A percentile compares a stretch with the other conserved stretches of the same genome.
phyloP scores from a whole-genome alignment of 2,888 invertebrate species.

The Sphaeridia pumilis region DNA sequence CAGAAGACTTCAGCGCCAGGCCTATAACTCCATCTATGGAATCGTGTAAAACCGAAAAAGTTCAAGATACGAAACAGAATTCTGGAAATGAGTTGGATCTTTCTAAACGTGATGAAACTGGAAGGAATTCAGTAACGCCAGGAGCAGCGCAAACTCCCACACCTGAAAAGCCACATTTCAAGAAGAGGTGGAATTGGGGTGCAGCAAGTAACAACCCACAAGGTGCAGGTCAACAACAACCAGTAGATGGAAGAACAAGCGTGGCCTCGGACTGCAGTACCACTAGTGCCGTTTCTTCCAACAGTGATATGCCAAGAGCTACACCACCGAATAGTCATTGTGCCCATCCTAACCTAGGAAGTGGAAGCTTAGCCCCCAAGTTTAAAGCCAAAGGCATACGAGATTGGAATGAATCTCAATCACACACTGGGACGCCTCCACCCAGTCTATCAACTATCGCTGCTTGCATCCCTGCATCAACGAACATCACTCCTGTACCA shows the following conservation, averaged over 20 bases:
- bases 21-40: constrained; percentile 5
- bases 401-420: constrained; percentile 26
- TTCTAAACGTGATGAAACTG: background rate
- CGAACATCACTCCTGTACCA: background rate
- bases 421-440: constrained; percentile 23
- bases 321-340: background rate
- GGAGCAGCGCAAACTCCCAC: constrained; percentile 9
- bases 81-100: background rate
- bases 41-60: background rate
- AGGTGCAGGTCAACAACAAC: constrained; percentile 1
- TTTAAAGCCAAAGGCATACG: constrained; percentile 33
- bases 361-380: constrained; percentile 13
- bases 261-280: constrained; percentile 33
- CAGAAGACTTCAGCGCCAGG: background rate
- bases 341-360: no score
- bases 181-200: constrained; percentile 31
- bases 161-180: constrained; percentile 27
- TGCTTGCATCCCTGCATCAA: background rate
- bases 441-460: constrained; percentile 13
- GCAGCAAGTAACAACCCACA: background rate
- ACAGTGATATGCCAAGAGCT: background rate
- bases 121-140: background rate
- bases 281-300: constrained; percentile 5
- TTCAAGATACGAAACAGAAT: no score
- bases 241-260: constrained; percentile 29